Conservation (phyloP, 2,888 invertebrate genomes). For the Bombylius major region DNA sequence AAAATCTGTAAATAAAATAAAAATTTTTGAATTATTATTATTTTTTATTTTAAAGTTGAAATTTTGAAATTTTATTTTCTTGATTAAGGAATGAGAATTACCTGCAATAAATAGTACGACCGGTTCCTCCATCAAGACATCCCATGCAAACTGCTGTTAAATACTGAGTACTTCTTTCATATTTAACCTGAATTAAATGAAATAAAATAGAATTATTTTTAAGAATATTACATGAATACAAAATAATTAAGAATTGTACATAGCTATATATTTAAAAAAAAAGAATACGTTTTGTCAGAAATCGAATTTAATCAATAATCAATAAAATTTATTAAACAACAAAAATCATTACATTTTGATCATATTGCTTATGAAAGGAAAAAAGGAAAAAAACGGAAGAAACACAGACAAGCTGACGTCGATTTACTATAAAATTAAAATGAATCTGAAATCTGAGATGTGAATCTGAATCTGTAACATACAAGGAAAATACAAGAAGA, state of each 20-base stretch:
- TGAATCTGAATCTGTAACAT: too few species aligned
- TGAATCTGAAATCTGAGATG: too few species aligned
- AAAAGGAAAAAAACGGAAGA: not conserved
- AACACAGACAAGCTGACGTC: not conserved
- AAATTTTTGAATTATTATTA: not conserved
- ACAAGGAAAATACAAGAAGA: too few species aligned
- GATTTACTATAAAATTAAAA: too few species aligned
- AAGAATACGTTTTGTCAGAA: too few species aligned
- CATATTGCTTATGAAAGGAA: too few species aligned
- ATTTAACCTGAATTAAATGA: constrained; percentile 57
- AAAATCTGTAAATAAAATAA: constrained; percentile 40
- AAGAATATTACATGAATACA: not conserved
- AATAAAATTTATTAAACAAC: too few species aligned
- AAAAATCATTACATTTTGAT: too few species aligned
- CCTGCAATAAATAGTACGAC: constrained; percentile 66
- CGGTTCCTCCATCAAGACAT: constrained; percentile 73
- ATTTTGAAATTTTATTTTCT: too few species aligned
- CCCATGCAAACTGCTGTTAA: constrained; percentile 91
- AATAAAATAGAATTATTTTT: constrained; percentile 1
- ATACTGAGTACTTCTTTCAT: constrained; percentile 80
- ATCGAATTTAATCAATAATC: too few species aligned
- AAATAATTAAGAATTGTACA: too few species aligned
- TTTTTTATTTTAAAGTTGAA: not conserved
- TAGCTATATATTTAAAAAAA: too few species aligned
- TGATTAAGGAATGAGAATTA: constrained; percentile 10